Evolutionary conservation across 2,888 invertebrate species (phyloP).

Genomic region (Ennomos quercinarius): DNA sequence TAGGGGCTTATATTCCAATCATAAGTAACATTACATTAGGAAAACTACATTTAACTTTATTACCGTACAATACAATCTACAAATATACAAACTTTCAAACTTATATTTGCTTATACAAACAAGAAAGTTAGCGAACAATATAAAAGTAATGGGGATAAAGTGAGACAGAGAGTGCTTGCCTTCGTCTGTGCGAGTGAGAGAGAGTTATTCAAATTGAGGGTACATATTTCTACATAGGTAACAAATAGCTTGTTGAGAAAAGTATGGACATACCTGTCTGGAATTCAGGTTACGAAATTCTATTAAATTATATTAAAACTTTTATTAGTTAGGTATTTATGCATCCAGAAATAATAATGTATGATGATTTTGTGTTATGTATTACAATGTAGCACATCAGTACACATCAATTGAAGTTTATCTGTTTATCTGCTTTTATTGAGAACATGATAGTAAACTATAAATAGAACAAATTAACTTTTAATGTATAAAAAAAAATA

Average conservation of each 20-base stretch:
- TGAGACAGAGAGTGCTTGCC: constrained; percentile 54
- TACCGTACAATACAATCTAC: constrained; percentile 79
- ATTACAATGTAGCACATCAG: no score
- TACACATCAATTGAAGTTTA: no score
- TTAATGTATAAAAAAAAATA: no score
- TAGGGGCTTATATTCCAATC: no score
- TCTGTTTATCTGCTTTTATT: no score
- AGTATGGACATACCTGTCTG: constrained; percentile 71
- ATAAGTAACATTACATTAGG: constrained; percentile 44
- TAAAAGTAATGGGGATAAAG: constrained; percentile 85
- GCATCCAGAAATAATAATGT: no score
- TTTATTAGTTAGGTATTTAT: neutral
- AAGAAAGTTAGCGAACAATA: constrained; percentile 86
- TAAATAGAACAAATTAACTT: no score
- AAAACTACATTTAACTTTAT: constrained; percentile 65
- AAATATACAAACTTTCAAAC: constrained; percentile 85
- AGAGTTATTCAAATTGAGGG: constrained; percentile 83
- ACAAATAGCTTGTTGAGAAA: constrained; percentile 81
- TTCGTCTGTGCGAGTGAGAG: constrained; percentile 65
- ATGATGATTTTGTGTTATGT: no score
- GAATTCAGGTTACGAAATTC: constrained; percentile 40
- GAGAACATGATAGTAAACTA: no score
- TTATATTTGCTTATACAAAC: constrained; percentile 85
- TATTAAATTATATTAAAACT: constrained; percentile 23
- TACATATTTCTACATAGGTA: constrained; percentile 85